Percentiles rank a stretch among this genome's conserved stretches.
Conservation (phyloP, 2,797 vertebrate genomes). For the Sebastes alutus region DNA sequence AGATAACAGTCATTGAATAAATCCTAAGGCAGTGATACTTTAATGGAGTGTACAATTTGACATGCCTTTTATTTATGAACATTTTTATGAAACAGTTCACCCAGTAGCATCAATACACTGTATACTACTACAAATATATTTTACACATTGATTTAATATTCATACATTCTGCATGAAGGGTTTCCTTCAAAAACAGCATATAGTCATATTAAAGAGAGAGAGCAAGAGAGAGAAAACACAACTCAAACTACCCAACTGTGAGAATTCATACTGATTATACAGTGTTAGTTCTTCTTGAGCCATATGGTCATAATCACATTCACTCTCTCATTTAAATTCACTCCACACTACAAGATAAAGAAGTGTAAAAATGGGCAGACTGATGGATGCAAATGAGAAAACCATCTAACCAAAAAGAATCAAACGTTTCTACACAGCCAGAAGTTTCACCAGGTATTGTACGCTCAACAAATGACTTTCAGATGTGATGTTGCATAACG, state of each 20-base stretch:
- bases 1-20: neutral
- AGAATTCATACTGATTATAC: neutral
- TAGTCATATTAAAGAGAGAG: neutral
- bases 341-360: slow-evolving; percentile 1
- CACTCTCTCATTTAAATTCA: slow-evolving; percentile 22
- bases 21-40: neutral
- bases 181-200: neutral
- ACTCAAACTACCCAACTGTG: neutral
- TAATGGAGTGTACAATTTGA: neutral
- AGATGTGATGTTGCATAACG: slow-evolving; percentile 1
- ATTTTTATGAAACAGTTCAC: neutral
- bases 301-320: slow-evolving; percentile 11
- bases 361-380: slow-evolving; percentile 2
- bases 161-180: neutral
- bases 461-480: neutral
- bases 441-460: neutral
- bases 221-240: neutral
- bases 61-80: neutral
- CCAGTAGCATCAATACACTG: neutral
- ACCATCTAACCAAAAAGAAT: neutral
- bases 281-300: neutral
- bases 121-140: neutral
- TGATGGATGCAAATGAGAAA: slow-evolving; percentile 1
- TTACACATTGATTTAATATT: neutral
- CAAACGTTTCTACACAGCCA: neutral